Evolutionary conservation across 2,113 vertebrate species (phyloP), one percentile per base, ranked within the genome.

Genomic region (Agelaius tricolor): DNA sequence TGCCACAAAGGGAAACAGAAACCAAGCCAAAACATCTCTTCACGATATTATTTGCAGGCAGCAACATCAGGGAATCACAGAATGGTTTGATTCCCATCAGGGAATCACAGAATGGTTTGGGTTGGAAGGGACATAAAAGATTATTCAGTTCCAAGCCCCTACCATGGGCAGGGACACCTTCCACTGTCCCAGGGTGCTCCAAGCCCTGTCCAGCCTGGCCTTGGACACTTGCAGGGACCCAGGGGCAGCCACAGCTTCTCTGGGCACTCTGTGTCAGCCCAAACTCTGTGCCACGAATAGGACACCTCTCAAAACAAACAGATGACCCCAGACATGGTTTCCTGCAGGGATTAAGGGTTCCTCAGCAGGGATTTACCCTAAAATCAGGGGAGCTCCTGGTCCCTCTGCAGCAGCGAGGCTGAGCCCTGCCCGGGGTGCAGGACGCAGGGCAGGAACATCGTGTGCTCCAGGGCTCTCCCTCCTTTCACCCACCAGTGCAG

Each of bases 121-220:
- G 49, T 51, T 15, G 49, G 49, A 51, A 51, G 49, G 26, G 26
- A 27, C 26, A 15, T 27, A 27, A 51, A 51, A 27, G 26, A 51
- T 51, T 51, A 27, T 9, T 8, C 49, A 51, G 27, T 30, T 17
- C 51, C 51, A 52, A 18, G 27, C 10, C 51, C 27, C 4, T 54
- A 27, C 51, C 10, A 30, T 52, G 27, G 6, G 10, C 28, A 54
- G 27, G 51, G 51, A 11, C 51, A 30, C 16, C 1, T 54, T 30
- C 28, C 51, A 54, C 51, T 11, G 2, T 11, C 51, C 51, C 51
- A 54, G 28, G 16, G 1, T 51, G 14, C 14, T 49, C n/a, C 47
- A 39, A 55, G 24, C 17, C 71, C 10, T 0, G 0, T 22, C 49
- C 57, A 84, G 0, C 49, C 4, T 43, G 47, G 17, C 21, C 21